A percentile compares a stretch with the other conserved stretches of the same genome.
phyloP scores from a whole-genome alignment of 2,797 vertebrate genomes.

The Petrocephalus schoutedeni region DNA sequence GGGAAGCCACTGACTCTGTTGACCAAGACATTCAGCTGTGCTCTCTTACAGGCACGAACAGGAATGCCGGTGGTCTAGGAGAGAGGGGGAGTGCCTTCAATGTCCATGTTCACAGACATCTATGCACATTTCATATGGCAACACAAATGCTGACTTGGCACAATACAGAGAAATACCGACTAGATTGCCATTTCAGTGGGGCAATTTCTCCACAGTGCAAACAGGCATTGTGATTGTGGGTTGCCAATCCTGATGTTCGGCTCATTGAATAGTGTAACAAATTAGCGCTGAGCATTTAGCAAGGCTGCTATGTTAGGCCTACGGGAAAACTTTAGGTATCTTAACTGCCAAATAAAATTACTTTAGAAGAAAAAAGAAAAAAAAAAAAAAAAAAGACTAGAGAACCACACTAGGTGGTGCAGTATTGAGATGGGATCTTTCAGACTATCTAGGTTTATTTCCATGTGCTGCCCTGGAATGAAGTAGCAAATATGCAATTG shows the following conservation, averaged over 20 bases:
- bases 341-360: neutral
- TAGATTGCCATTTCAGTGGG: neutral
- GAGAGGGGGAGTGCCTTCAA: neutral
- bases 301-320: neutral
- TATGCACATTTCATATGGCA: neutral
- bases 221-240: neutral
- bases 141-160: neutral
- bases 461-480: neutral
- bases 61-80: slow-evolving; percentile 67
- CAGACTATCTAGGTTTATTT: neutral
- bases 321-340: neutral
- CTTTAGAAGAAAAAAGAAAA: neutral
- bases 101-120: neutral
- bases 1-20: slow-evolving; percentile 66
- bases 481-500: neutral
- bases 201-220: neutral
- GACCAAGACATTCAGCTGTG: slow-evolving; percentile 70
- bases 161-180: neutral
- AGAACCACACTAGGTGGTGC: neutral
- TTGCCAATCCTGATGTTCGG: neutral
- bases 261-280: neutral
- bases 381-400: neutral
- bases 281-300: neutral
- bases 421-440: neutral
- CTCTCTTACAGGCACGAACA: slow-evolving; percentile 72